Percentiles rank a stretch among this genome's conserved stretches.
These are phyloP conservation scores for Anaspis maculata DNA, from an alignment of 2,888 invertebrate species.

Conservation along the genomic window DNA sequence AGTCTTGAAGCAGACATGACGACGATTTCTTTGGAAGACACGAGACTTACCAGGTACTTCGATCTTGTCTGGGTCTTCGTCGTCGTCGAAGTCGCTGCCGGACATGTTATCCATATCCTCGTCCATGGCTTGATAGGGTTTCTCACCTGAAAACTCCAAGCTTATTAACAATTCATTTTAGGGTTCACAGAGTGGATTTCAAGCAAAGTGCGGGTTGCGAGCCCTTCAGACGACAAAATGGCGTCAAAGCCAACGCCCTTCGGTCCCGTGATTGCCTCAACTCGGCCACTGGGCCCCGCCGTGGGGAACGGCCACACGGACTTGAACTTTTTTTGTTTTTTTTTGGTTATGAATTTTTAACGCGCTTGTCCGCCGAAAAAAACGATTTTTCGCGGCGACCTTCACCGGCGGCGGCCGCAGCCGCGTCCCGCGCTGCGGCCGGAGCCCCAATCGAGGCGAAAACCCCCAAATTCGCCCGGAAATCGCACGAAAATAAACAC, in stretches of 20 bases:
- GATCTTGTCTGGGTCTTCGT: slow-evolving; percentile 86
- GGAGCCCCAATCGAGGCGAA: slow-evolving; percentile 20
- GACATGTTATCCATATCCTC: slow-evolving; percentile 48
- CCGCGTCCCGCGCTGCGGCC: too few species aligned
- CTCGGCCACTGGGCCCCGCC: too few species aligned
- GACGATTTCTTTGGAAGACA: too few species aligned
- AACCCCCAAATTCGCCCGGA: too few species aligned
- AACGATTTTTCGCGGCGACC: too few species aligned
- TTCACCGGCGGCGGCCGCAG: too few species aligned
- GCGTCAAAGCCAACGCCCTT: slow-evolving; percentile 44
- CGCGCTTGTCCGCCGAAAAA: slow-evolving; percentile 25
- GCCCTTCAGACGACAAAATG: slow-evolving; percentile 34
- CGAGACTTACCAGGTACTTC: slow-evolving; percentile 80
- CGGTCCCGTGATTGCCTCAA: slow-evolving; percentile 19
- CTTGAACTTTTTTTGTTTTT: slow-evolving; percentile 23
- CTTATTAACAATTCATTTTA: too few species aligned
- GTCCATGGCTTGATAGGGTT: slow-evolving; percentile 31
- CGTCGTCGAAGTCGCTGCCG: slow-evolving; percentile 72
- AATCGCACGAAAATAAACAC: slow-evolving; percentile 34
- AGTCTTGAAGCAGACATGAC: too few species aligned
- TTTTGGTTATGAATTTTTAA: slow-evolving; percentile 46
- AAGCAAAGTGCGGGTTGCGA: slow-evolving; percentile 3
- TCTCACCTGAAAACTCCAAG: too few species aligned
- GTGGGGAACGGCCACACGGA: too few species aligned
- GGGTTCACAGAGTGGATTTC: too few species aligned